These are phyloP conservation scores for Laticauda colubrina DNA, from an alignment of 2,113 vertebrate genomes.

Conservation along the genomic window DNA sequence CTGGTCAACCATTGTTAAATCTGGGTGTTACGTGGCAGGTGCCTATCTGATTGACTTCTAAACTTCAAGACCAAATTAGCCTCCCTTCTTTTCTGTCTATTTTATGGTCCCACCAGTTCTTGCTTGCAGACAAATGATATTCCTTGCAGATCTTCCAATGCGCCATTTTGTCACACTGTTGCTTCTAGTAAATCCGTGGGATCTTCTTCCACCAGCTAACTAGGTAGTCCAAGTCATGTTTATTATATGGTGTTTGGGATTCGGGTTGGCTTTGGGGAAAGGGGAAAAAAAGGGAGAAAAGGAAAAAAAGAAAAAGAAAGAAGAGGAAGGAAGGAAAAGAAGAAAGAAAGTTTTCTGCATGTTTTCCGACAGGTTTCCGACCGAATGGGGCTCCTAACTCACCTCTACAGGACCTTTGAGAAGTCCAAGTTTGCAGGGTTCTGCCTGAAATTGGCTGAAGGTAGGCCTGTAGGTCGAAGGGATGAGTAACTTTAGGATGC, in stretches of 20 bases:
- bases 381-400: slow-evolving; percentile 83
- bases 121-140: no score
- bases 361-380: slow-evolving; percentile 73
- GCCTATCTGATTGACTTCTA: no score
- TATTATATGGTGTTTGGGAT: not conserved
- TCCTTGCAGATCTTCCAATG: no score
- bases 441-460: slow-evolving; percentile 84
- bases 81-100: no score
- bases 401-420: slow-evolving; percentile 86
- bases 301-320: no score
- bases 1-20: no score
- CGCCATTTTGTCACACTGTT: not conserved
- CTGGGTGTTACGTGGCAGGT: no score
- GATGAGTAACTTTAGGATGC: not conserved
- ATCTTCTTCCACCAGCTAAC: not conserved
- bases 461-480: slow-evolving; percentile 52
- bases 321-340: no score
- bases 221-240: not conserved
- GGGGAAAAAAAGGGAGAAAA: not conserved
- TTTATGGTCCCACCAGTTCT: no score
- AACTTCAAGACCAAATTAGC: no score
- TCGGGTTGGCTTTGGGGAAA: not conserved
- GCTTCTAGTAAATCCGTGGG: not conserved
- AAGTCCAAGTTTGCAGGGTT: slow-evolving; percentile 89
- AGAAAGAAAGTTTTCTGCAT: not conserved